These are phyloP conservation scores for Solea solea DNA, from an alignment of 2,113 vertebrate genomes.

Conservation along the genomic window DNA sequence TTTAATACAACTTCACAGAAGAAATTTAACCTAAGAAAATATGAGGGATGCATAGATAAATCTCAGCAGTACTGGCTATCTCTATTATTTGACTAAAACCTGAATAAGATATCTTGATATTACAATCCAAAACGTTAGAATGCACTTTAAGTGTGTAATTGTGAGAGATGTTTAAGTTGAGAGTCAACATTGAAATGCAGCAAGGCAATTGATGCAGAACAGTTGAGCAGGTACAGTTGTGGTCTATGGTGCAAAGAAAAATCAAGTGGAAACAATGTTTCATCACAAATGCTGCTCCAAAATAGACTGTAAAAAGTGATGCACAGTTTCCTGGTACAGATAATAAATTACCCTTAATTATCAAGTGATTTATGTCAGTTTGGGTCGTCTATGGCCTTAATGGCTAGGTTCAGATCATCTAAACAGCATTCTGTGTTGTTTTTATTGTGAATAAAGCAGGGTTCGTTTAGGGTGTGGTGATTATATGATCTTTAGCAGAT, in stretches of 20 bases:
- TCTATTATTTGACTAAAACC: background rate
- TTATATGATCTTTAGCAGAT: no score
- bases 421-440: no score
- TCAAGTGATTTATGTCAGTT: no score
- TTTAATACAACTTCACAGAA: background rate
- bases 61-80: background rate
- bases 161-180: background rate
- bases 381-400: no score
- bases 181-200: background rate
- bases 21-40: background rate
- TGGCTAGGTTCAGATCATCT: no score
- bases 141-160: no score
- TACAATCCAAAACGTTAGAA: background rate
- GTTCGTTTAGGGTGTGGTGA: no score
- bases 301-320: background rate
- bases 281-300: conserved; percentile 16
- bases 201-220: conserved; percentile 8
- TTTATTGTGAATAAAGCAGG: no score
- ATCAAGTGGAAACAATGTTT: conserved; percentile 19
- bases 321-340: no score
- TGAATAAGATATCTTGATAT: background rate
- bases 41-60: background rate
- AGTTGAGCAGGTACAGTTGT: background rate
- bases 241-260: conserved; percentile 25
- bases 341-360: no score